These are phyloP conservation scores for Netta rufina DNA, from an alignment of 2,797 vertebrate species.

Conservation along the genomic window DNA sequence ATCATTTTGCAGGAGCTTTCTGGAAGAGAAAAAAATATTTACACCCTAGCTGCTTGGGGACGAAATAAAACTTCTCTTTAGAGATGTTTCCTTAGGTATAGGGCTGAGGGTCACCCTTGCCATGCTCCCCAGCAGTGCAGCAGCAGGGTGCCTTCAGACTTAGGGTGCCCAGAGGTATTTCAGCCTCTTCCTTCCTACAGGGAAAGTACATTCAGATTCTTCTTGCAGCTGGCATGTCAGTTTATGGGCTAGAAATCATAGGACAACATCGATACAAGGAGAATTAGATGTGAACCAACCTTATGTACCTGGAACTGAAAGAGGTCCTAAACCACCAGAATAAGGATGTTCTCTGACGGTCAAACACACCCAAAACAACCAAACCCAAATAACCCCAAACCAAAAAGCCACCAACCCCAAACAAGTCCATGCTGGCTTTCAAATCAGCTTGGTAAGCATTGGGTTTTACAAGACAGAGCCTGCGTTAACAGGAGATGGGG, in stretches of 20 bases:
- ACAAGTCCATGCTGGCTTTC: background rate
- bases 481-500: background rate
- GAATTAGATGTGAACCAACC: background rate
- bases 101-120: background rate
- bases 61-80: background rate
- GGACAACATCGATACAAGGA: background rate
- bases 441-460: background rate
- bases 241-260: background rate
- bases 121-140: background rate
- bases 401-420: background rate
- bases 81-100: background rate
- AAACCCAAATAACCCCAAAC: background rate
- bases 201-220: background rate
- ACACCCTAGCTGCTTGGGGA: background rate
- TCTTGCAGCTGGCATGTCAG: background rate
- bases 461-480: background rate
- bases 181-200: background rate
- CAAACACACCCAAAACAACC: background rate
- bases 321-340: background rate
- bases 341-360: background rate
- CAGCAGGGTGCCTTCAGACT: background rate
- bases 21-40: slow-evolving; percentile 55
- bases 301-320: background rate
- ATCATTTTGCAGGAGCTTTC: slow-evolving; percentile 39
- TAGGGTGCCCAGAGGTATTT: background rate